Base-by-base conservation (phyloP, 2,888 invertebrate species). In the Caradrina kadenii region DNA sequence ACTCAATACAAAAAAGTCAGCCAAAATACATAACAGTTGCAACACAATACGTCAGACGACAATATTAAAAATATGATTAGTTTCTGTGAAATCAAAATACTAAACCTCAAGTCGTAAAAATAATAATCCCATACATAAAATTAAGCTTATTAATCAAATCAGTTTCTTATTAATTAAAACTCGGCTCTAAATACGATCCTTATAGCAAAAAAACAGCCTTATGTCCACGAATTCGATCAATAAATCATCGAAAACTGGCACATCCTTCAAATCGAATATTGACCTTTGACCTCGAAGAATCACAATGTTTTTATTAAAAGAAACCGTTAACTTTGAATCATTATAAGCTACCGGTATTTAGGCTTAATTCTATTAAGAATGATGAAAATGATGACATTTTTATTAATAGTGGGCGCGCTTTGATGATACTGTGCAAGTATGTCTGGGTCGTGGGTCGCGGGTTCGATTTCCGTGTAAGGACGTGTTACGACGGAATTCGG, bases 331-430 rank as follows among this genome's bases (percentile, higher is more conserved):
- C 17, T 54, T 75, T 73, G 60, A 72, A 69, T 73, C 69, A 69
- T 71, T 50, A 39, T 48, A 45, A 54, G 75, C 82, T 82, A 80
- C 82, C 56, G 80, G 81, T 63, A 53, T 76, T 80, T 21, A 71
- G 63, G 61, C 58, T 54, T 69, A 65, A 69, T 75, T 66, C 50
- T 58, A 64, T 69, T 70, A 61, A 35, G 39, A 60, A 54, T 68
- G 22, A 62, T 58, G 42, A 21, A 50, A 62, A 70, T 66, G 64
- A 71, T 79, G 75, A 80, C 78, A 80, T 26, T 78, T 67, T 78
- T 74, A 70, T 74, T 54, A 70, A 22, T 54, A 56, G 63, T 68
- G n/a, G 49, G 45, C 17, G 35, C 13, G 13, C 3, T 39, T 10
- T 74, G 61, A 78, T 67, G 61, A 21, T 50, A 78, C 13, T 22